phyloP scores from a whole-genome alignment of 2,113 vertebrate species.

The Larimichthys crocea region DNA sequence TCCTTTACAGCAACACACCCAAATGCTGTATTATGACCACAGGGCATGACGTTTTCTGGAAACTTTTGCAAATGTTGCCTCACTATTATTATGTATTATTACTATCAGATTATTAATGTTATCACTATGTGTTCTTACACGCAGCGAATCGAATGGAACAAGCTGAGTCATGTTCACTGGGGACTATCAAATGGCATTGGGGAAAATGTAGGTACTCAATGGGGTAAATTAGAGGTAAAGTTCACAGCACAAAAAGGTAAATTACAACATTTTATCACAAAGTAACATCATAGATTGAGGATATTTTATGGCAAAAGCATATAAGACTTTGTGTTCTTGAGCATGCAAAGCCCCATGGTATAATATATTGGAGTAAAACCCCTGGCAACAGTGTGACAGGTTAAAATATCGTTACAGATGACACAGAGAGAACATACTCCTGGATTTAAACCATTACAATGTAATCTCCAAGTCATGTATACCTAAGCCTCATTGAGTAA shows the following conservation, averaged over 20 bases:
- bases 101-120: not conserved
- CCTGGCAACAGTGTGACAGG: not conserved
- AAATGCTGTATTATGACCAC: not conserved
- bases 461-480: not conserved
- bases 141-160: constrained; percentile 2
- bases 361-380: not conserved
- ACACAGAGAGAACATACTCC: not conserved
- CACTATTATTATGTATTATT: not conserved
- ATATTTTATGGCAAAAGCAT: constrained; percentile 3
- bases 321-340: not conserved
- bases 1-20: constrained; percentile 1
- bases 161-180: constrained; percentile 9
- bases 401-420: not conserved
- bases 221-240: not conserved
- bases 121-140: constrained; percentile 4
- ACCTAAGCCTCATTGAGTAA: not conserved
- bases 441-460: not conserved
- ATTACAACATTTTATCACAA: constrained; percentile 19
- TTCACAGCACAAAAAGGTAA: constrained; percentile 1
- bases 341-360: not conserved
- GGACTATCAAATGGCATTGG: not conserved
- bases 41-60: constrained; percentile 15
- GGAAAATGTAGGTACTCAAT: constrained; percentile 13
- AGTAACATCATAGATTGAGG: not conserved
- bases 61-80: constrained; percentile 4